A percentile compares a stretch with the other conserved stretches of the same genome.
These are phyloP conservation scores for Meda fulgida DNA, from an alignment of 2,797 vertebrate species.

Conservation along the genomic window DNA sequence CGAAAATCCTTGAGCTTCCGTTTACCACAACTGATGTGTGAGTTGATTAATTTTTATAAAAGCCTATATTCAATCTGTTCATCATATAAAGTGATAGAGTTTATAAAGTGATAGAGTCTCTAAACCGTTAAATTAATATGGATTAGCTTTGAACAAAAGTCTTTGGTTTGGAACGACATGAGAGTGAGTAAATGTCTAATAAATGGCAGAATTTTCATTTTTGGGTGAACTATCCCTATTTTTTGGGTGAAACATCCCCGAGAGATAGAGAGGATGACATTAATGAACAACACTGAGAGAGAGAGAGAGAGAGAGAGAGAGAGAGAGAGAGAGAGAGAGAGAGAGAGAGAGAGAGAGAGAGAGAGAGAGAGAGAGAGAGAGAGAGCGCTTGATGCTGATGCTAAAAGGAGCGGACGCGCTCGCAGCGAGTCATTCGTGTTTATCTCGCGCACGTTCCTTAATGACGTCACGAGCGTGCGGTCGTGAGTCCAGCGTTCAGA, in stretches of 20 bases:
- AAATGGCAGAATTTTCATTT: too few species aligned
- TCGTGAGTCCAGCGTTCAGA: neutral
- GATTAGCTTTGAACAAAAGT: too few species aligned
- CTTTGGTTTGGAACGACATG: too few species aligned
- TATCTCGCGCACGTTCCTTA: slow-evolving; percentile 8
- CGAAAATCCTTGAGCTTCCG: too few species aligned
- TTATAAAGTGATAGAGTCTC: too few species aligned
- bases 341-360: slow-evolving; percentile 6
- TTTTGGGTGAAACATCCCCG: neutral
- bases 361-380: neutral
- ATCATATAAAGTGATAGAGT: too few species aligned
- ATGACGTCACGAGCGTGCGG: slow-evolving; percentile 19
- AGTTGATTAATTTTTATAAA: too few species aligned
- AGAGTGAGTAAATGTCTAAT: too few species aligned
- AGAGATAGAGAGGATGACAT: neutral
- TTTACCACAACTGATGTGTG: too few species aligned
- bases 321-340: neutral
- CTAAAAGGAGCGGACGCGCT: slow-evolving; percentile 21
- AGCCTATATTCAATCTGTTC: too few species aligned
- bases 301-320: slow-evolving; percentile 4
- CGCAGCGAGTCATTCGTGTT: slow-evolving; percentile 36
- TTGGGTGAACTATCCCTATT: too few species aligned
- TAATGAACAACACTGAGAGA: neutral
- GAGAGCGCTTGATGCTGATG: neutral
- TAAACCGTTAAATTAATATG: too few species aligned